Evolutionary conservation across 1,140 invertebrate species (phyloP).

Genomic region (Drosophila arizonae): DNA sequence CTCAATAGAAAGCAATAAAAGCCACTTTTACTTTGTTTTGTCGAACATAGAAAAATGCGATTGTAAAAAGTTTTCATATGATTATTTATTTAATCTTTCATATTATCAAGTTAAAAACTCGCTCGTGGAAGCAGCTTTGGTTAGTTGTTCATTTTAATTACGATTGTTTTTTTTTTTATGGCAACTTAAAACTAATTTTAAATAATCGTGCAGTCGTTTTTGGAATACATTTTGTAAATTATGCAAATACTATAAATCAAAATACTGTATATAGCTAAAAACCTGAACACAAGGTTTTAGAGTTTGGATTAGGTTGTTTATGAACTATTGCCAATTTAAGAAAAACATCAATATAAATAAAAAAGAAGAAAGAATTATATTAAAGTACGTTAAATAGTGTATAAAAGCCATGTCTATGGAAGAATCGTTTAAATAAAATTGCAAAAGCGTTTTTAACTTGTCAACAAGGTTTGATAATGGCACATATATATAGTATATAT

Average conservation of each 20-base stretch:
- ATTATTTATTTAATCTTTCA: slow-evolving; percentile 42
- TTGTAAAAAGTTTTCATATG: slow-evolving; percentile 39
- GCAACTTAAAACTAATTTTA: slow-evolving; percentile 41
- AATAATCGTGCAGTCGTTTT: slow-evolving; percentile 45
- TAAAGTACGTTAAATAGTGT: slow-evolving; percentile 7
- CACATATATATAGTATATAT: slow-evolving; percentile 28
- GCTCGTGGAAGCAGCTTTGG: slow-evolving; percentile 30
- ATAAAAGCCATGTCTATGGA: slow-evolving; percentile 9
- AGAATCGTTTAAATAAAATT: slow-evolving; percentile 21
- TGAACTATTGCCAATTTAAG: background rate
- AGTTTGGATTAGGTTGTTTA: slow-evolving; percentile 10
- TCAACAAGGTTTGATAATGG: slow-evolving; percentile 5
- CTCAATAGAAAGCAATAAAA: slow-evolving; percentile 7
- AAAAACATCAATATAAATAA: slow-evolving; percentile 7
- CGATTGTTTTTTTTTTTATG: background rate
- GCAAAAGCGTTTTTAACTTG: slow-evolving; percentile 11
- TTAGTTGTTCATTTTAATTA: slow-evolving; percentile 21
- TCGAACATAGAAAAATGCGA: slow-evolving; percentile 38
- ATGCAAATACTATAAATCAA: slow-evolving; percentile 20
- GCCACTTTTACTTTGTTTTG: slow-evolving; percentile 3
- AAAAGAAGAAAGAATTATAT: background rate
- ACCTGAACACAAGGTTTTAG: slow-evolving; percentile 9
- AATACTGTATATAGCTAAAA: slow-evolving; percentile 1
- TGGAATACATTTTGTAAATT: slow-evolving; percentile 19
- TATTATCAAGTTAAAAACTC: slow-evolving; percentile 25